Base-by-base conservation (phyloP, 2,888 invertebrate genomes). In the Orchesella flavescens region DNA sequence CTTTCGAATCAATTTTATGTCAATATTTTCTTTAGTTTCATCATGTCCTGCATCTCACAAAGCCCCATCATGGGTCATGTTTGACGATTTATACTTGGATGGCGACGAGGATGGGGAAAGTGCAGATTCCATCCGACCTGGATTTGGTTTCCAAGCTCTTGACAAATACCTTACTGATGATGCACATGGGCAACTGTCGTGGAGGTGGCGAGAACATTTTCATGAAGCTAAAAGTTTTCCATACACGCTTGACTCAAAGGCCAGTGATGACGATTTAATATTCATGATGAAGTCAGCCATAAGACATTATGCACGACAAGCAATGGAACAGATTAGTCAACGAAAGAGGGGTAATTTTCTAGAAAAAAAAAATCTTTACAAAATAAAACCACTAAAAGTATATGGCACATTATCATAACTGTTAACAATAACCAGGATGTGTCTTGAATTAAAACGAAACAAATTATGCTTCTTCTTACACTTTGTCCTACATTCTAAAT, bases 61-160 rank as follows among this genome's bases (percentile, higher is more conserved):
- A 85, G 84, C 86, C 57, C 87, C 87, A n/a, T 87, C 86, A 0
- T 87, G 87, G 87, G 81, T 87, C 34, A 83, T 79, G 83, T 83
- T 87, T 43, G 87, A 86, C n/a, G 85, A 85, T 79, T 75, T 83
- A 19, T 84, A 87, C 46, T 68, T 83, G 63, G 85, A 86, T 57
- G 83, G 82, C 3, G 85, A 87, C 13, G 85, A 85, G 21, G 84
- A 84, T n/a, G 82, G 77, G 21, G 84, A 83, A 61, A 84, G 74
- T 12, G 73, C 53, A 15, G 75, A 78, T 55, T 83, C 72, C 46
- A 85, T 73, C 24, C 76, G 82, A 24, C 86, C 86, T 43, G 83
- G 84, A 34, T 86, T 87, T 80, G 87, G 87, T 0, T 85, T 84
- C 19, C 86, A 87, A 68, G 87, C 87, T 0, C 76, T 87, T 4